Evolutionary conservation across 2,113 vertebrate species (phyloP).

Genomic region (Aramus guarauna): DNA sequence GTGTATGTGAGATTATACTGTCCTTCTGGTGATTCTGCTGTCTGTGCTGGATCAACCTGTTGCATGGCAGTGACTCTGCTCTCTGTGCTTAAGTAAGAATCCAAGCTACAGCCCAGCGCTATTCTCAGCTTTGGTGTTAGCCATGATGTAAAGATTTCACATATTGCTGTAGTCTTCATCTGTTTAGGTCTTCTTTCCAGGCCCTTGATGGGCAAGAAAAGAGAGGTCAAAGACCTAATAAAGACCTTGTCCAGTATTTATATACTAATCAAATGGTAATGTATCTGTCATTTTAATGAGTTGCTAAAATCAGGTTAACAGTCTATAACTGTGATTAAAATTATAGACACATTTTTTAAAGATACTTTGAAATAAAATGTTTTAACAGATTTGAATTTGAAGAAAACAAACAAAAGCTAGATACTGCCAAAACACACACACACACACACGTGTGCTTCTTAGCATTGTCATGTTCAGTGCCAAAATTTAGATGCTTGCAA

Average conservation of each 20-base stretch:
- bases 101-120: neutral
- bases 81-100: neutral
- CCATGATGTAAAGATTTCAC: neutral
- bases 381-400: neutral
- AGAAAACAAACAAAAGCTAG: neutral
- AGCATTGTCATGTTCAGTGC: accelerated
- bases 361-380: neutral
- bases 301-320: neutral
- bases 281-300: neutral
- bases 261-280: neutral
- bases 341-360: neutral
- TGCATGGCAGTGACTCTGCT: neutral
- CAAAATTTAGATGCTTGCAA: accelerated
- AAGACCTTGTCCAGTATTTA: neutral
- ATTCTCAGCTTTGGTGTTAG: neutral
- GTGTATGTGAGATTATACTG: accelerated
- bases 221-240: neutral
- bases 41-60: neutral
- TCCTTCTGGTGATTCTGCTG: neutral
- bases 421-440: neutral
- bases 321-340: neutral
- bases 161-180: neutral
- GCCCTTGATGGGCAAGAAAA: neutral
- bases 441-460: too few species aligned
- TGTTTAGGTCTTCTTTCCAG: neutral